phyloP scores from a whole-genome alignment of 2,888 invertebrate genomes.

The Drosophila mayaguana region DNA sequence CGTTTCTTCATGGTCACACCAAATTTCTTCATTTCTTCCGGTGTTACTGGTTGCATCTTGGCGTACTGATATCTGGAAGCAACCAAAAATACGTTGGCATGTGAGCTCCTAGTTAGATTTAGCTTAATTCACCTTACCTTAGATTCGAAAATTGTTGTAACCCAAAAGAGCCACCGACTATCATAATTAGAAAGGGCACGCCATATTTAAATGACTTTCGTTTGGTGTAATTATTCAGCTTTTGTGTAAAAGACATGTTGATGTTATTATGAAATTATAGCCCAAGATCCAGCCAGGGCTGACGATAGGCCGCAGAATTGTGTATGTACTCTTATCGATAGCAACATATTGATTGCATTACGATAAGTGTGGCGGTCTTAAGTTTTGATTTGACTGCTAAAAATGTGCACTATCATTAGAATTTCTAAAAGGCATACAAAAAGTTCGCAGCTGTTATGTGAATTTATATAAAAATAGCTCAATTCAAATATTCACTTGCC shows the following conservation, averaged over 20 bases:
- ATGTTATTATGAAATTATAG: slow-evolving; percentile 63
- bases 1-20: slow-evolving; percentile 89
- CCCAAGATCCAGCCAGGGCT: slow-evolving; percentile 34
- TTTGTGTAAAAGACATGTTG: slow-evolving; percentile 74
- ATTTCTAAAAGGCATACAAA: background rate
- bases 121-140: slow-evolving; percentile 86
- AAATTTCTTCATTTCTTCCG: slow-evolving; percentile 88
- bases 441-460: slow-evolving; percentile 42
- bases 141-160: slow-evolving; percentile 90
- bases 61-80: slow-evolving; percentile 87
- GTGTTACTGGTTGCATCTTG: slow-evolving; percentile 86
- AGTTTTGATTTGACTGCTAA: background rate
- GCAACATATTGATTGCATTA: background rate
- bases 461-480: slow-evolving; percentile 32
- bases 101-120: slow-evolving; percentile 1
- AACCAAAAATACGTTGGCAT: slow-evolving; percentile 6
- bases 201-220: slow-evolving; percentile 87
- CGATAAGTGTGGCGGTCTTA: slow-evolving; percentile 22
- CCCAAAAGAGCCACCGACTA: slow-evolving; percentile 92
- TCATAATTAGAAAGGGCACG: slow-evolving; percentile 90
- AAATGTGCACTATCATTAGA: background rate
- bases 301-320: background rate
- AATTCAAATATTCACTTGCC: slow-evolving; percentile 14
- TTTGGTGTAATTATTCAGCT: slow-evolving; percentile 63
- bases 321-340: slow-evolving; percentile 16